A percentile compares a stretch with the other conserved stretches of the same genome.
Evolutionary conservation across 2,888 invertebrate genomes (phyloP).

Genomic region (Pachydiplax longipennis): DNA sequence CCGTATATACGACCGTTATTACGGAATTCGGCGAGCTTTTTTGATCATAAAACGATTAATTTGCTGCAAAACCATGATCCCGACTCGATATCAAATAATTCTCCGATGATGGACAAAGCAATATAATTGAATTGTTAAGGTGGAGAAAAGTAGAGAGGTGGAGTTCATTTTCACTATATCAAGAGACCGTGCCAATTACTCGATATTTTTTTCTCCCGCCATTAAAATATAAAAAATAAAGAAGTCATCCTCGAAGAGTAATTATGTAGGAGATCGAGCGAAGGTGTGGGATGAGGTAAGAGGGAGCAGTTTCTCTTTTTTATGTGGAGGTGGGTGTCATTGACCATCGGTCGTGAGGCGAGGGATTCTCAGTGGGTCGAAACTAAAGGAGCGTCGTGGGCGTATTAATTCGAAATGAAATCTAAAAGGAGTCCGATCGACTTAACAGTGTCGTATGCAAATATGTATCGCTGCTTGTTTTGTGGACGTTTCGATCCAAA

Average conservation of each 20-base stretch:
- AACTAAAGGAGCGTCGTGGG: neutral
- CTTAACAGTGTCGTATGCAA: neutral
- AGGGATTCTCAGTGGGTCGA: neutral
- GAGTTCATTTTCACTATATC: constrained; percentile 1
- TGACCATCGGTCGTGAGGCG: neutral
- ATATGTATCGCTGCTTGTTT: neutral
- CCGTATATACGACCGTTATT: neutral
- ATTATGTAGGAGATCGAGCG: neutral
- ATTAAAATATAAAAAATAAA: neutral
- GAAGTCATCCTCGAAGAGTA: neutral
- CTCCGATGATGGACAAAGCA: neutral
- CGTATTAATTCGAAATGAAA: neutral
- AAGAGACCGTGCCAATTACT: neutral
- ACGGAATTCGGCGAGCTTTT: neutral
- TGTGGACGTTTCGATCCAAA: neutral
- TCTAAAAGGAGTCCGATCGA: neutral
- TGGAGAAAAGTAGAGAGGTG: neutral
- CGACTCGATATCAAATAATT: neutral
- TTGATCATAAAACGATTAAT: neutral
- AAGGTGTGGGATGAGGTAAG: neutral
- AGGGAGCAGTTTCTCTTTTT: neutral
- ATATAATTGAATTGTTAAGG: neutral
- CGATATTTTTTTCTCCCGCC: neutral
- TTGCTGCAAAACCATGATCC: neutral
- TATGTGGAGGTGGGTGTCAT: neutral